Conservation (phyloP, 2,888 invertebrate genomes). For the Tipula vernalis region DNA sequence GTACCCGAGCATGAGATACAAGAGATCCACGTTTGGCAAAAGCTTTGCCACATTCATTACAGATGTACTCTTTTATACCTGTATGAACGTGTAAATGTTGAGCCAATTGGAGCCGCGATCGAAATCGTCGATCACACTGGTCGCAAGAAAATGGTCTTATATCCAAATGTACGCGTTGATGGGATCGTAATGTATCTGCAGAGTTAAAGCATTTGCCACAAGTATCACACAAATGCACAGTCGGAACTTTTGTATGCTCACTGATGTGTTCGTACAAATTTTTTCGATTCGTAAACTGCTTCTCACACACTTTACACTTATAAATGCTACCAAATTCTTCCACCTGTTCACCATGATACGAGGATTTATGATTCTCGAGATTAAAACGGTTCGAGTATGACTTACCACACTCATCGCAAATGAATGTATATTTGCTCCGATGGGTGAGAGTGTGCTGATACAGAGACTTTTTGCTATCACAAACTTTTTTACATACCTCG, state of each 20-base stretch:
- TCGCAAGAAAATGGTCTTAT: conserved; percentile 12
- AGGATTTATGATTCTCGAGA: conserved; percentile 14
- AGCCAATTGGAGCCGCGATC: conserved; percentile 8
- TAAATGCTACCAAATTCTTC: conserved; percentile 13
- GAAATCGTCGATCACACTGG: conserved; percentile 9
- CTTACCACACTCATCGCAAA: conserved; percentile 15
- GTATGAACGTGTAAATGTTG: conserved; percentile 15
- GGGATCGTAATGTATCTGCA: conserved; percentile 9
- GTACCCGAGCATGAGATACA: neutral
- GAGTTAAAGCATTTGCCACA: conserved; percentile 14
- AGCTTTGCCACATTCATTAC: conserved; percentile 6
- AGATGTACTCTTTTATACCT: conserved; percentile 13
- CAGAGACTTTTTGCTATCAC: conserved; percentile 12
- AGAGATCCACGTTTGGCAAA: conserved; percentile 14
- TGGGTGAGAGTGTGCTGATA: conserved; percentile 12
- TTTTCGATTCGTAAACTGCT: conserved; percentile 13
- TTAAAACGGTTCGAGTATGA: conserved; percentile 13
- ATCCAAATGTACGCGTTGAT: conserved; percentile 12
- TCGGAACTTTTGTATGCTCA: neutral
- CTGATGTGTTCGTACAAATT: conserved; percentile 13
- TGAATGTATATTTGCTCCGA: neutral
- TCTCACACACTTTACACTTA: conserved; percentile 13
- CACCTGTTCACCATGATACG: conserved; percentile 12
- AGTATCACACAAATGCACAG: conserved; percentile 11
- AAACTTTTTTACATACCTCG: conserved; percentile 11